Percentiles rank a stretch among this genome's conserved stretches.
Evolutionary conservation across 1,140 invertebrate species (phyloP).

Genomic region (Psix sp.): DNA sequence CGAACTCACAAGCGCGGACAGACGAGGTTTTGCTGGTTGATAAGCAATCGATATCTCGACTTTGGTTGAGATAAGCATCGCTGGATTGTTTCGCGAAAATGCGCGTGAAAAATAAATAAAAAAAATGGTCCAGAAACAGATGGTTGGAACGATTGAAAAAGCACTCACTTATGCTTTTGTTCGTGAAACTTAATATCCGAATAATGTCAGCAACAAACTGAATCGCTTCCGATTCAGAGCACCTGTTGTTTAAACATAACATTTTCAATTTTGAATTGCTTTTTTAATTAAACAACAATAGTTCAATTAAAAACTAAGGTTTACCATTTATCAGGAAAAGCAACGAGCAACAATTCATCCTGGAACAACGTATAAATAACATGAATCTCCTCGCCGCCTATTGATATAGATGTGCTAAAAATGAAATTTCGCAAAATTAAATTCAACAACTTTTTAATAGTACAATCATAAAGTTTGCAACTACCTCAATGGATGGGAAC

Average conservation of each 20-base stretch:
- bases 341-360: slow-evolving; percentile 78
- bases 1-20: slow-evolving; percentile 64
- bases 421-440: slow-evolving; percentile 20
- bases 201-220: slow-evolving; percentile 76
- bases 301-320: too few relatives aligned
- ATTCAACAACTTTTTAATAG: not conserved
- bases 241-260: slow-evolving; percentile 70
- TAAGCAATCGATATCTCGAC: too few relatives aligned
- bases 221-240: slow-evolving; percentile 75
- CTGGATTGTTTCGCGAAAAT: slow-evolving; percentile 65
- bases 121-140: slow-evolving; percentile 77
- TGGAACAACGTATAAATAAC: slow-evolving; percentile 78
- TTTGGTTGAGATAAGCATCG: too few relatives aligned
- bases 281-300: too few relatives aligned
- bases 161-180: slow-evolving; percentile 76
- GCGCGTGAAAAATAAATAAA: slow-evolving; percentile 76
- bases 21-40: slow-evolving; percentile 16
- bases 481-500: slow-evolving; percentile 77
- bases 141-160: slow-evolving; percentile 73
- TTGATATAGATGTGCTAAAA: slow-evolving; percentile 77
- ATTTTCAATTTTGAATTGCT: too few relatives aligned
- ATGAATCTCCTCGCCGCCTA: slow-evolving; percentile 78
- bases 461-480: not conserved
- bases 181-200: slow-evolving; percentile 76
- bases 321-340: slow-evolving; percentile 75